Conservation (phyloP, 1,140 invertebrate genomes). For the Drosophila tropicalis region DNA sequence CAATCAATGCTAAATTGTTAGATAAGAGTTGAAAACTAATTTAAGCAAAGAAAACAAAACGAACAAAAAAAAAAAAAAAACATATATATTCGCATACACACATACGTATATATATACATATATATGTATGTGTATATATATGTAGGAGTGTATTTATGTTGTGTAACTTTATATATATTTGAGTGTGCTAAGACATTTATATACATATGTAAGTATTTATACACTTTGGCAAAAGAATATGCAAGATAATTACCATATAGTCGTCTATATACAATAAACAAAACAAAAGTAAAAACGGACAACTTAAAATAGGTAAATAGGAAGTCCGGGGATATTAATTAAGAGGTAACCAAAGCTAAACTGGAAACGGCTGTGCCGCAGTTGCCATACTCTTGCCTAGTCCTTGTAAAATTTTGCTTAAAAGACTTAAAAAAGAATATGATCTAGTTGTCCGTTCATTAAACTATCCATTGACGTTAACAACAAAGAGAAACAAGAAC, state of each 20-base stretch:
- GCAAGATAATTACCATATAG: conserved; percentile 11
- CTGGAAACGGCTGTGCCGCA: not conserved
- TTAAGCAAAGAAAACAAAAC: conserved; percentile 20
- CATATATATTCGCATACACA: conserved; percentile 51
- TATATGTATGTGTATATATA: conserved; percentile 38
- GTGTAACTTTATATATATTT: conserved; percentile 62
- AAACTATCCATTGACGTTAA: too few relatives aligned
- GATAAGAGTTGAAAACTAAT: conserved; percentile 46
- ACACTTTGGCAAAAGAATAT: conserved; percentile 33
- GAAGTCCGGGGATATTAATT: conserved; percentile 7
- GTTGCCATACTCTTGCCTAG: not conserved
- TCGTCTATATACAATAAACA: conserved; percentile 61
- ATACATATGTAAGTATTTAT: conserved; percentile 74
- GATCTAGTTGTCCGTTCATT: too few relatives aligned
- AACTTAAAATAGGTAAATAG: conserved; percentile 25
- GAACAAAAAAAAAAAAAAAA: conserved; percentile 5
- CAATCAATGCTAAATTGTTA: conserved; percentile 38
- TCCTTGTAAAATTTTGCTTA: too few relatives aligned
- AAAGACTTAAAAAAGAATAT: too few relatives aligned
- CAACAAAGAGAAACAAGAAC: too few relatives aligned
- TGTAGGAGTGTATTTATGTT: conserved; percentile 74
- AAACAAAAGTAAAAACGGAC: conserved; percentile 22
- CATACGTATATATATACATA: conserved; percentile 30
- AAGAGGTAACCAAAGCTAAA: not conserved
- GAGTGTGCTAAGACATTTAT: conserved; percentile 78